Evolutionary conservation across 2,113 vertebrate species (phyloP), one percentile per base, ranked within the genome.

Genomic region (Gallinago undulata): DNA sequence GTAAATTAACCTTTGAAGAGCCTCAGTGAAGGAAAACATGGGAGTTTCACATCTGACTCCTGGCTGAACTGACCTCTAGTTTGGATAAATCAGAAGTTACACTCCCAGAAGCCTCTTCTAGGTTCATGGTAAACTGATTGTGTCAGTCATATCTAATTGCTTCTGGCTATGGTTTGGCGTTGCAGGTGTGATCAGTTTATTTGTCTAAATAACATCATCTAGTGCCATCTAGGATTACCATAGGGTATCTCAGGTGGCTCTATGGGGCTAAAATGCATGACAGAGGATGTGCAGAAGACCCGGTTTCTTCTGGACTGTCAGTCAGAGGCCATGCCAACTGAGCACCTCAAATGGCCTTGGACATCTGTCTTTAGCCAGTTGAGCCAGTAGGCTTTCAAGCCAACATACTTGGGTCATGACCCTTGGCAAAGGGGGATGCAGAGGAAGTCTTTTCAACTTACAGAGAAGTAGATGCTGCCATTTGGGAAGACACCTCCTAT

Each of bases 391-490:
- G 35, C 27, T 59, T 83, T 85, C 67, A 62, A 43, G 45, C 21
- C 17, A 88, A 16, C 19, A 39, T 5, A 11, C 39, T 19, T 73
- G n/a, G 37, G 92, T 23, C 16, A 37, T n/a, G 35, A 64, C 15
- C 23, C 5, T 60, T 41, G 27, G n/a, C 21, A 66, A 70, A 92
- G 55, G 4, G 39, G 9, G 11, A 5, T 56, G 37, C n/a, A 78
- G 47, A 41, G 8, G 13, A 50, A 66, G 57, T 24, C 27, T 74
- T 64, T 90, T 74, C 45, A 47, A 81, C 91, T 98, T 96, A 99
- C 98, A 82, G 93, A 97, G 84, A 99, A 99, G 93, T 98, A 99
- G 55, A 55, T 91, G 47, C 83, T 96, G 70, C 98, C 97, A 5
- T 80, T 50, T 3, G 96, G 55, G 53, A 96, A 90, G 62, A 98